Evolutionary conservation across 2,888 invertebrate genomes (phyloP).

Genomic region (Limenitis camilla): DNA sequence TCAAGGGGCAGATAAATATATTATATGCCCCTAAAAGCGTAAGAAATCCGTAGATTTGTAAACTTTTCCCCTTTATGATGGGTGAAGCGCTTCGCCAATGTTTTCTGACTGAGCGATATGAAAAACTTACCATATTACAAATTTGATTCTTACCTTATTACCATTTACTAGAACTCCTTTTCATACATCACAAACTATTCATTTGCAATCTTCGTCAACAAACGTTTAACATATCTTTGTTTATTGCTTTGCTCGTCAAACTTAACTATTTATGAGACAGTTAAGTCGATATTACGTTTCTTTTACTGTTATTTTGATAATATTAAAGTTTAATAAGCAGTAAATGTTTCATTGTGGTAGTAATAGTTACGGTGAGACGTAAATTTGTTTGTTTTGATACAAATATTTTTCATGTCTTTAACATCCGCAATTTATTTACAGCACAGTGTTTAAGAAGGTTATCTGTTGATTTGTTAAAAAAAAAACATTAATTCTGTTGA

Average conservation of each 20-base stretch:
- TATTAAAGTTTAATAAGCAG: conserved; percentile 23
- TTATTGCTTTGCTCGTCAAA: conserved; percentile 51
- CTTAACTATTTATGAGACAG: conserved; percentile 53
- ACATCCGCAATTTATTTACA: too few species aligned
- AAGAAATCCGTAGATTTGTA: conserved; percentile 72
- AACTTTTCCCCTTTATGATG: conserved; percentile 72
- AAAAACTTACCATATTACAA: conserved; percentile 48
- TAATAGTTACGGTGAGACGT: conserved; percentile 7
- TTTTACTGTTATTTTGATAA: conserved; percentile 23
- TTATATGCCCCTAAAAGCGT: conserved; percentile 68
- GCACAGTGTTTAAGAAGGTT: too few species aligned
- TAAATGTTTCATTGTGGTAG: conserved; percentile 23
- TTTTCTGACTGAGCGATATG: conserved; percentile 64
- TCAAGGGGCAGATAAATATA: conserved; percentile 71
- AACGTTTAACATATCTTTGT: conserved; percentile 62
- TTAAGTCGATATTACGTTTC: conserved; percentile 34
- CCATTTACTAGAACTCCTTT: conserved; percentile 27
- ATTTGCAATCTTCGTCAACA: conserved; percentile 55
- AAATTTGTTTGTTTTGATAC: conserved; percentile 2
- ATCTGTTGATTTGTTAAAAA: too few species aligned
- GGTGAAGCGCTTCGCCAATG: conserved; percentile 61
- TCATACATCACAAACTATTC: conserved; percentile 37
- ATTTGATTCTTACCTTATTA: conserved; percentile 33
- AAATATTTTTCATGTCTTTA: not conserved
- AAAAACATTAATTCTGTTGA: too few species aligned